phyloP scores from a whole-genome alignment of 2,797 vertebrate genomes.

The Miichthys miiuy region DNA sequence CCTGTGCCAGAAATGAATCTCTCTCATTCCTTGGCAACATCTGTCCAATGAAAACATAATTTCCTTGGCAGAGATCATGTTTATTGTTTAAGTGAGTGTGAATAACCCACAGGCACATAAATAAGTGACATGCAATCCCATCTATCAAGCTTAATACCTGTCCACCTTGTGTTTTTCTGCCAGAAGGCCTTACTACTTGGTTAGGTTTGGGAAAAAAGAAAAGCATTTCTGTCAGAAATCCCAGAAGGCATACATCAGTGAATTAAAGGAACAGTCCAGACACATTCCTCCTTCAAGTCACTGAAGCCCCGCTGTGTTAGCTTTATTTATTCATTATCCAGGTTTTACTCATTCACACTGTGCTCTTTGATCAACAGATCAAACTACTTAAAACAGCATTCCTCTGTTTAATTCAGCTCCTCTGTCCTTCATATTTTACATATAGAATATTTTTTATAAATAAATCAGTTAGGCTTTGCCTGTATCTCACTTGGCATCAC shows the following conservation, averaged over 20 bases:
- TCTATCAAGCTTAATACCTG: background rate
- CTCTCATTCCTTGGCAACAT: background rate
- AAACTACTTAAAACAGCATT: constrained; percentile 16
- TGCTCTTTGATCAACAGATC: constrained; percentile 43
- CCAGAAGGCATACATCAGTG: background rate
- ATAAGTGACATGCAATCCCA: background rate
- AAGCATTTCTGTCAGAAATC: too few relatives aligned
- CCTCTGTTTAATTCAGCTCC: constrained; percentile 4
- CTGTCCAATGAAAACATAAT: background rate
- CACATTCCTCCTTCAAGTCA: constrained; percentile 23
- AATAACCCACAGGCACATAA: background rate
- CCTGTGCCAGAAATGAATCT: background rate
- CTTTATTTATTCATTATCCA: constrained; percentile 63
- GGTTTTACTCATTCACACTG: constrained; percentile 58
- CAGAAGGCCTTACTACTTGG: too few relatives aligned
- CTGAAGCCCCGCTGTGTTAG: constrained; percentile 19
- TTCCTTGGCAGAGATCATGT: background rate
- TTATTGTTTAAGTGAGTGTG: constrained; percentile 4
- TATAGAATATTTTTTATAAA: background rate
- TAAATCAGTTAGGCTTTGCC: background rate
- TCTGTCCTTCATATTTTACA: constrained; percentile 1
- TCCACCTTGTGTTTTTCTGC: background rate
- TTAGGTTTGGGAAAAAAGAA: too few relatives aligned
- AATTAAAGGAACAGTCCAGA: constrained; percentile 14
- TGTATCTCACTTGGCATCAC: background rate